Evolutionary conservation across 2,888 invertebrate genomes (phyloP).

Genomic region (Clusia tigrina): DNA sequence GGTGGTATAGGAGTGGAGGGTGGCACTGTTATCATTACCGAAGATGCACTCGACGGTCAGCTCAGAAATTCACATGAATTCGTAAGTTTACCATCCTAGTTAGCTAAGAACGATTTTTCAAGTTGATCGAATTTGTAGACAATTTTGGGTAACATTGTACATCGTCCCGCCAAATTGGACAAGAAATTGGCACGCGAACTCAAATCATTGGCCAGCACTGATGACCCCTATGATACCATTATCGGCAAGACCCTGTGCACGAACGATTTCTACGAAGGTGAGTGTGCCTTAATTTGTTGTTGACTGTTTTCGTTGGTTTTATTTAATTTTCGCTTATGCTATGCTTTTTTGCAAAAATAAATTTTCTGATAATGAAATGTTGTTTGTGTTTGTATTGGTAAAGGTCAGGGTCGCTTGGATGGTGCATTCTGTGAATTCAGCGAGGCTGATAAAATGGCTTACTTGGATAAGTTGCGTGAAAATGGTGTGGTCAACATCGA

Average conservation of each 20-base stretch:
- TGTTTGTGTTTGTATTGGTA: background rate
- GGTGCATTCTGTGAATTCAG: constrained; percentile 96
- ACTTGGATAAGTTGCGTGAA: constrained; percentile 77
- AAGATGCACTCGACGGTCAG: constrained; percentile 89
- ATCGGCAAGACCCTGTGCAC: constrained; percentile 95
- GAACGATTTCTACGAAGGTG: constrained; percentile 97
- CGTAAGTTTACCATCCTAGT: constrained; percentile 67
- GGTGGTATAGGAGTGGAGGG: constrained; percentile 93
- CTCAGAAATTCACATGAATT: constrained; percentile 82
- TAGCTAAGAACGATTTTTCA: background rate
- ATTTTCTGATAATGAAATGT: background rate
- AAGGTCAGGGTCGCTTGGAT: constrained; percentile 93
- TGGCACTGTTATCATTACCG: constrained; percentile 93
- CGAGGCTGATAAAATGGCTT: constrained; percentile 89
- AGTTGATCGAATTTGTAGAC: constrained; percentile 67
- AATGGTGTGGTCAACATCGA: constrained; percentile 93
- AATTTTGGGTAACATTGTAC: constrained; percentile 82
- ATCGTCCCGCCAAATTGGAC: constrained; percentile 86
- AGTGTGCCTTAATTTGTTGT: no score
- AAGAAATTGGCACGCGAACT: constrained; percentile 81
- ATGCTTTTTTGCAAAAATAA: no score
- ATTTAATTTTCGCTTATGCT: no score
- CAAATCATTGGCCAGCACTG: constrained; percentile 74
- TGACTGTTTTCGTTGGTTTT: background rate
- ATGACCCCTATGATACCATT: constrained; percentile 87